phyloP scores from a whole-genome alignment of 1,140 invertebrate genomes.

The Saxidomus purpurata region DNA sequence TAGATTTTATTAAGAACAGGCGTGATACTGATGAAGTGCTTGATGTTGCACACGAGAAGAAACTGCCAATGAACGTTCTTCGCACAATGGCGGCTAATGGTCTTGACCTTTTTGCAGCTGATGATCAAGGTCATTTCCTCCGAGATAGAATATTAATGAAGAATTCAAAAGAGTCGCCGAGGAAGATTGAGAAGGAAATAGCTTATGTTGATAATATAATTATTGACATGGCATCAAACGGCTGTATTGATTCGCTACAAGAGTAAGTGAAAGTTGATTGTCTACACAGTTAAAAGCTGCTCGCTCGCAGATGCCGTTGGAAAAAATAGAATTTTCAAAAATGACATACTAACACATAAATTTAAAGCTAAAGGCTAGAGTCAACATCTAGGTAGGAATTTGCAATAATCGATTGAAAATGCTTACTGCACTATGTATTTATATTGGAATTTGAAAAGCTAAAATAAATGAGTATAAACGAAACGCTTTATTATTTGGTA shows the following conservation, averaged over 20 bases:
- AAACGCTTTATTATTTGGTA: too few relatives aligned
- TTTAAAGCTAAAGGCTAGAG: too few relatives aligned
- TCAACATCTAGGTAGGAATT: too few relatives aligned
- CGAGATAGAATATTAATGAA: conserved; percentile 51
- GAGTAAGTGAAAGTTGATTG: neutral
- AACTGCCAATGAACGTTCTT: conserved; percentile 21
- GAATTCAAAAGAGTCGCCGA: neutral
- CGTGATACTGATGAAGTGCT: neutral
- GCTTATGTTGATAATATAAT: conserved; percentile 37
- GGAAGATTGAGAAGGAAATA: neutral
- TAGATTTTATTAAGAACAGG: conserved; percentile 17
- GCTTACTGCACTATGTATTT: too few relatives aligned
- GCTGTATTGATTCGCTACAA: conserved; percentile 21
- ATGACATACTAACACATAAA: too few relatives aligned
- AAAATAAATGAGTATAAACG: too few relatives aligned
- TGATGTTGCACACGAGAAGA: conserved; percentile 41
- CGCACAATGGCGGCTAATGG: conserved; percentile 41
- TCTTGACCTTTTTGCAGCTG: conserved; percentile 44
- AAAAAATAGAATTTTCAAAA: too few relatives aligned
- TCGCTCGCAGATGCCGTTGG: too few relatives aligned
- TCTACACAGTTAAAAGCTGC: too few relatives aligned
- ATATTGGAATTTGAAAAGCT: too few relatives aligned
- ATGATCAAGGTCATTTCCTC: conserved; percentile 49
- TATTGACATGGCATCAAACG: conserved; percentile 39
- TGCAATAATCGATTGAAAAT: too few relatives aligned